A percentile compares a stretch with the other conserved stretches of the same genome.
Evolutionary conservation across 2,888 invertebrate genomes (phyloP).

Genomic region (Acleris sparsana): DNA sequence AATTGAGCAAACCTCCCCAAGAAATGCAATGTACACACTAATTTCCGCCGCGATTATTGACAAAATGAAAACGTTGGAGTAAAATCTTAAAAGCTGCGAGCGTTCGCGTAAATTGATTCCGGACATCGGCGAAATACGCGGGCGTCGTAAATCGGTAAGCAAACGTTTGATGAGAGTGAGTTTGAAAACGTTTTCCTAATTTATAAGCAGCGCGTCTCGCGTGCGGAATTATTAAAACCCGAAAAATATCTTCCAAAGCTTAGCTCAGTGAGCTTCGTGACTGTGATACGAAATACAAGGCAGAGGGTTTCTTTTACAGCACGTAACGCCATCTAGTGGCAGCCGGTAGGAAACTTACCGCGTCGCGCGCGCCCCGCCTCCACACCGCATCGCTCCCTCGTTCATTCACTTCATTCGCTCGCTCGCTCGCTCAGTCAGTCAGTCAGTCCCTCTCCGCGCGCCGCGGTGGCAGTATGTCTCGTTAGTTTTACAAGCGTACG

Average conservation of each 20-base stretch:
- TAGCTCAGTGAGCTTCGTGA: conserved; percentile 20
- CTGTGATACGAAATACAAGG: conserved; percentile 4
- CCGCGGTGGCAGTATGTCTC: conserved; percentile 47
- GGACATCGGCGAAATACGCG: conserved; percentile 60
- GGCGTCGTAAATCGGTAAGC: conserved; percentile 62
- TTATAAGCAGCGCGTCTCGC: conserved; percentile 56
- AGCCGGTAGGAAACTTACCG: conserved; percentile 40
- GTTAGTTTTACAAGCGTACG: conserved; percentile 43
- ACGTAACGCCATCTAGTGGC: conserved; percentile 68
- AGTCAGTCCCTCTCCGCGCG: conserved; percentile 71
- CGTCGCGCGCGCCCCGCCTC: conserved; percentile 45
- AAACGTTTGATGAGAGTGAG: conserved; percentile 73
- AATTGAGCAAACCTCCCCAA: conserved; percentile 52
- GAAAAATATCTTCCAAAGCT: conserved; percentile 31
- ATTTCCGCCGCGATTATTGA: conserved; percentile 65
- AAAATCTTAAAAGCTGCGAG: conserved; percentile 69
- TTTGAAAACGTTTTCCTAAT: conserved; percentile 76
- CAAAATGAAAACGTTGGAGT: conserved; percentile 54
- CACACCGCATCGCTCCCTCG: conserved; percentile 47
- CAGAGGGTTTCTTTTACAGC: conserved; percentile 20
- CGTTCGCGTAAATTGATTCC: conserved; percentile 75
- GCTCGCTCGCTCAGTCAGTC: conserved; percentile 34
- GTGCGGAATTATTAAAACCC: conserved; percentile 42
- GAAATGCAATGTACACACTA: conserved; percentile 75
- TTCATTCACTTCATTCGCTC: conserved; percentile 59